Evolutionary conservation across 2,113 vertebrate species (phyloP), one percentile per base, ranked within the genome.

Genomic region (Vimba vimba): DNA sequence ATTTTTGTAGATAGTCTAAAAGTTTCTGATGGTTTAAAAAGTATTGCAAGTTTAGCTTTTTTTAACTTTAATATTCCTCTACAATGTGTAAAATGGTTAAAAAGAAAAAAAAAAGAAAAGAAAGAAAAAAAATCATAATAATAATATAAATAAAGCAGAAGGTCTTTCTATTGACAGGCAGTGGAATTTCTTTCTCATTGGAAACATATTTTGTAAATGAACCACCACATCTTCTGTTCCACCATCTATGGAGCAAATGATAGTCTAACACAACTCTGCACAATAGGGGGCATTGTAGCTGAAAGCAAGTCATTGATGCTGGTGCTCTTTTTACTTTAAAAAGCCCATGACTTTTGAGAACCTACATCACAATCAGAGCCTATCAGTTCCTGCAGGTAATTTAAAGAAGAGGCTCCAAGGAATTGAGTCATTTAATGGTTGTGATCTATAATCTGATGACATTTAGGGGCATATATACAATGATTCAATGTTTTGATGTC

Each of bases 281-380:
- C 33, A 23, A 15, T 43, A 11, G 57, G 57, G 12, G 10, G 21
- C 55, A 60, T 60, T 80, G 80, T 33, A 77, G 25, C 62, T 87
- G 45, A 64, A 84, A 76, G 50, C 81, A 50, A 73, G 3, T 25
- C 9, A 33, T 62, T 62, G 23, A 27, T 47, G 15, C 36, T 17
- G 36, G 7, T 64, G 4, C 9, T 15, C 36, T 64, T 64, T 80
- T 27, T 27, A 23, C n/a, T 64, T 80, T 11, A 27, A 17, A 45
- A 64, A 21, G 59, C 7, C n/a, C 59, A 19, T 47, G 45, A 36
- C 15, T 15, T 82, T 52, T 69, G 45, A 82, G 45, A 69, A 23
- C 64, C 64, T 6, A 30, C 5, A 21, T 64, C 33, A 45, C 45
- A 45, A 68, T 82, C 79, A 82, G 39, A 64, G 62, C 79, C 79